Evolutionary conservation across 2,797 vertebrate species (phyloP).

Genomic region (Pangasius macronema): DNA sequence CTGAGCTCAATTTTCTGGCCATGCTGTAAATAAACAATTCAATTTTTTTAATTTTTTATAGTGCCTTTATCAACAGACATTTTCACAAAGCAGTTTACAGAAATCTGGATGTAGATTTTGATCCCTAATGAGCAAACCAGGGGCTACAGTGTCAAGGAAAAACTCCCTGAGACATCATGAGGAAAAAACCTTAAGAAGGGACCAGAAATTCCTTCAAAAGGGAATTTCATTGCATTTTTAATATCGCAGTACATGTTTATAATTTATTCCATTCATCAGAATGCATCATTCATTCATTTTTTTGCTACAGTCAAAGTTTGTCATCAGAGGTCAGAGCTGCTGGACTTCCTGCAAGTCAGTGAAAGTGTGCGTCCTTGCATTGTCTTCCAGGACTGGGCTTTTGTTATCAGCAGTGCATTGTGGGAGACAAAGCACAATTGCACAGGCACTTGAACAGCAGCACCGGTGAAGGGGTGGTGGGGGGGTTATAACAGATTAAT

Average conservation of each 20-base stretch:
- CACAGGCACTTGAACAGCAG: neutral
- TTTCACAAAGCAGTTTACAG: neutral
- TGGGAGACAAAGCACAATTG: neutral
- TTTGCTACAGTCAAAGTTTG: neutral
- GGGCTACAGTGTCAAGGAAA: neutral
- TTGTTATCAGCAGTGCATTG: slow-evolving; percentile 6
- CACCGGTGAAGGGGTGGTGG: neutral
- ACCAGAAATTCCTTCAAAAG: too few species aligned
- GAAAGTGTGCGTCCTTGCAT: neutral
- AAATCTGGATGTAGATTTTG: neutral
- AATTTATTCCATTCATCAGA: neutral
- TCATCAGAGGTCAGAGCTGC: neutral
- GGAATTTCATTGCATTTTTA: neutral
- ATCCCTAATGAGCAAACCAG: neutral
- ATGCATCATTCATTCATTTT: neutral
- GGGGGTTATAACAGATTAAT: neutral
- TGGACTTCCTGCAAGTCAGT: neutral
- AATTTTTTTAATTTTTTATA: neutral
- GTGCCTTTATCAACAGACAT: neutral
- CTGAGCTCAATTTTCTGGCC: neutral
- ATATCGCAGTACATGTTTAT: neutral
- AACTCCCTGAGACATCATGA: neutral
- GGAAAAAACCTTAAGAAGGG: neutral
- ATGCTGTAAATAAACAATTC: neutral
- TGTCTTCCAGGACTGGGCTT: neutral